Evolutionary conservation across 2,797 vertebrate species (phyloP).

Genomic region (Taenioides sp.): DNA sequence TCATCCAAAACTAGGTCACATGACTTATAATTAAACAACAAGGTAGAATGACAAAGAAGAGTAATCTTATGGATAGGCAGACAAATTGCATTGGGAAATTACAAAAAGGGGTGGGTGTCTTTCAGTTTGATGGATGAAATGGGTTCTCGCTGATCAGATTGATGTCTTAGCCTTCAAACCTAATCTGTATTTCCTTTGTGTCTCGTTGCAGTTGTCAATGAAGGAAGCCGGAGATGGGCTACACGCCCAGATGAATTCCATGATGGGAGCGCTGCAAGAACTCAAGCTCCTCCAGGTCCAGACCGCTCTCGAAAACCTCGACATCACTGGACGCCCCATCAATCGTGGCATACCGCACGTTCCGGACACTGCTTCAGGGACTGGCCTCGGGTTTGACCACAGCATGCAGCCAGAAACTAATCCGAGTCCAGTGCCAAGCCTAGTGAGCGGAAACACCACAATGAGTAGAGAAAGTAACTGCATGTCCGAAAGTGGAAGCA

Average conservation of each 20-base stretch:
- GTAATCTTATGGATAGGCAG: slow-evolving; percentile 6
- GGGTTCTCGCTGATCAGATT: not conserved
- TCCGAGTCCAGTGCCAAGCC: slow-evolving; percentile 30
- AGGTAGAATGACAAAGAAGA: slow-evolving; percentile 28
- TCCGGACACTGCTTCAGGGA: slow-evolving; percentile 3
- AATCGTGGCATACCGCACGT: slow-evolving; percentile 45
- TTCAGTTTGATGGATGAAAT: slow-evolving; percentile 32
- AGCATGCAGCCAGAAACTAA: slow-evolving; percentile 20
- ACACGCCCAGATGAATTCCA: slow-evolving; percentile 96
- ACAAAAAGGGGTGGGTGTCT: slow-evolving; percentile 6
- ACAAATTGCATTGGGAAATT: slow-evolving; percentile 20
- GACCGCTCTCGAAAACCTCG: slow-evolving; percentile 87
- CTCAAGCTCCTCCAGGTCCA: slow-evolving; percentile 96
- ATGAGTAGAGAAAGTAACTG: slow-evolving; percentile 38
- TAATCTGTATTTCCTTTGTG: slow-evolving; percentile 16
- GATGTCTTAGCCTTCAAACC: not conserved
- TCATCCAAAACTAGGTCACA: slow-evolving; percentile 66
- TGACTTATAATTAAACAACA: slow-evolving; percentile 63
- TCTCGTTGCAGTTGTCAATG: slow-evolving; percentile 86
- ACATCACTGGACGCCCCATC: slow-evolving; percentile 82
- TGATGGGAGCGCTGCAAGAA: slow-evolving; percentile 98
- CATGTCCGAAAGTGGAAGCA: slow-evolving; percentile 57
- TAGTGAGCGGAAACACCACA: slow-evolving; percentile 51
- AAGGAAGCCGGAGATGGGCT: slow-evolving; percentile 95
- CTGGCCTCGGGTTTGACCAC: slow-evolving; percentile 16